Conservation (phyloP, 2,113 vertebrate species). For the Coreoperca whiteheadi region DNA sequence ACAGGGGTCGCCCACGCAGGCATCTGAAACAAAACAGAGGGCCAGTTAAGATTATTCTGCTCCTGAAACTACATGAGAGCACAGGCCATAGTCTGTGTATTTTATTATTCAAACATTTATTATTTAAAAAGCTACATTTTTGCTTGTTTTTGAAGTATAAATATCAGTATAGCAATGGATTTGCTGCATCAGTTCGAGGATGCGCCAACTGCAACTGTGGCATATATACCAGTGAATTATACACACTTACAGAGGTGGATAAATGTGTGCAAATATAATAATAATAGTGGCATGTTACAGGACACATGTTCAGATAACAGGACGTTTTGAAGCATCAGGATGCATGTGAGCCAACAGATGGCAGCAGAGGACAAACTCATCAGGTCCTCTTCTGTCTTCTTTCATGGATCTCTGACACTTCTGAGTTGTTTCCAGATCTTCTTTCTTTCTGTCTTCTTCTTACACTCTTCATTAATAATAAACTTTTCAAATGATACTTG, state of each 20-base stretch:
- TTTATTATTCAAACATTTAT: not conserved
- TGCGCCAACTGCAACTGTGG: not conserved
- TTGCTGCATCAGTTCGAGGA: not conserved
- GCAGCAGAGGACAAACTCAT: slow-evolving; percentile 48
- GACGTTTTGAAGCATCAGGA: not conserved
- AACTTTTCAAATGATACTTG: not conserved
- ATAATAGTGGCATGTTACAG: not conserved
- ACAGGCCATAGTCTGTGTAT: not conserved
- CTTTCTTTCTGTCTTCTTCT: not conserved
- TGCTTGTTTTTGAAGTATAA: not conserved
- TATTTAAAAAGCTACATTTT: not conserved
- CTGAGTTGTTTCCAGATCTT: not conserved
- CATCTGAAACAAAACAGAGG: slow-evolving; percentile 85
- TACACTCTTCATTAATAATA: not conserved
- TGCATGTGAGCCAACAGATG: slow-evolving; percentile 43
- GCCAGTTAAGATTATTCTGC: slow-evolving; percentile 16
- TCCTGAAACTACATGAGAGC: not conserved
- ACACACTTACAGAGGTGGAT: not conserved
- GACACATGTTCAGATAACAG: not conserved
- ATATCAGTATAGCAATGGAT: not conserved
- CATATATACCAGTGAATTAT: not conserved
- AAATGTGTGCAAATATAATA: not conserved
- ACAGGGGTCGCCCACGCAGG: slow-evolving; percentile 90
- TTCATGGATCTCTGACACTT: not conserved
- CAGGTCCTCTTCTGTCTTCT: slow-evolving; percentile 11